Evolutionary conservation across 2,888 invertebrate species (phyloP), one percentile per base, ranked within the genome.

Genomic region (Rhyacophila evoluta): DNA sequence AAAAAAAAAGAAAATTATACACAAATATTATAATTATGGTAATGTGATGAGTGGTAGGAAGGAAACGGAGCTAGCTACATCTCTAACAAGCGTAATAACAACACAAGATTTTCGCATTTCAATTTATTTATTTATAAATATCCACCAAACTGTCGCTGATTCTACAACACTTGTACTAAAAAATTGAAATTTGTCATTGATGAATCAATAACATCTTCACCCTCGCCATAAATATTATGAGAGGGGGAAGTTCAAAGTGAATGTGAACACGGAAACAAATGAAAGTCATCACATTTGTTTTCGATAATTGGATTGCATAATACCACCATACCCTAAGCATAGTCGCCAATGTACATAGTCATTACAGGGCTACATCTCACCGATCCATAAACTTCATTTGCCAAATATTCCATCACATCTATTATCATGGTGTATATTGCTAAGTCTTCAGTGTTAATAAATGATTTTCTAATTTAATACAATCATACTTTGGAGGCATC

Each of bases 61-160:
- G n/a, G n/a, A n/a, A n/a, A n/a, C n/a, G n/a, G n/a, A n/a, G n/a
- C n/a, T n/a, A n/a, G n/a, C n/a, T n/a, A n/a, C n/a, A n/a, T n/a
- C n/a, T n/a, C n/a, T n/a, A n/a, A n/a, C n/a, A n/a, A n/a, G n/a
- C n/a, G n/a, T n/a, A n/a, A n/a, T n/a, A n/a, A n/a, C n/a, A 79
- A 69, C 33, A 77, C 19, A 39, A 70, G 12, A 69, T 12, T 70
- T 70, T 75, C 74, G 72, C 75, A 75, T 75, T 72, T 79, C 79
- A 72, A 12, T 77, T 79, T 79, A 55, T 55, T 55, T 55, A 79
- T 79, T 79, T 79, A 79, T 77, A 79, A 79, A 79, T 79, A 77
- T 69, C 79, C 79, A 79, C 77, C 79, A 77, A 74, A 77, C 67
- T 77, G 79, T 75, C 75, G 75, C 75, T 39, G 72, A 79, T 38